These are phyloP conservation scores for Spodoptera frugiperda DNA, from an alignment of 1,140 invertebrate genomes.

Conservation along the genomic window DNA sequence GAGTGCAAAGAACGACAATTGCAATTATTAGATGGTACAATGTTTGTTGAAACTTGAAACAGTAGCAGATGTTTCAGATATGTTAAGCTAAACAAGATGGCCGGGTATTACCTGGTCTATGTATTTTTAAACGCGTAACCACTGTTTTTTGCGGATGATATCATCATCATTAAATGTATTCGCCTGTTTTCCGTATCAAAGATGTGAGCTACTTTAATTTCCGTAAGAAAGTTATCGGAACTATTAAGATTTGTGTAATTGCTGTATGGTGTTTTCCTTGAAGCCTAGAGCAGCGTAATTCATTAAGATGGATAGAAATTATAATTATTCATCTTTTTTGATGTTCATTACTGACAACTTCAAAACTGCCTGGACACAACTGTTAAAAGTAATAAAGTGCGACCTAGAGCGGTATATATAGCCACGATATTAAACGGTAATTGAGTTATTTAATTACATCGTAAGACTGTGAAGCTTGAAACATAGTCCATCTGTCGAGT, in stretches of 20 bases:
- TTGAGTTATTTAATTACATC: not conserved
- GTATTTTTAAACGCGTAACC: slow-evolving; percentile 61
- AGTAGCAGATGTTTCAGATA: slow-evolving; percentile 57
- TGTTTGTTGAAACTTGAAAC: slow-evolving; percentile 49
- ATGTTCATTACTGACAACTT: too few species aligned
- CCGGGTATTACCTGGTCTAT: slow-evolving; percentile 58
- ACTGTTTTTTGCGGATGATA: slow-evolving; percentile 56
- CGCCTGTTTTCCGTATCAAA: slow-evolving; percentile 20
- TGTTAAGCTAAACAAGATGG: slow-evolving; percentile 56
- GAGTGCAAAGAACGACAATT: slow-evolving; percentile 30
- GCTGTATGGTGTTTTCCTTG: not conserved
- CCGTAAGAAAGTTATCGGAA: slow-evolving; percentile 23
- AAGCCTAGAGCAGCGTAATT: not conserved
- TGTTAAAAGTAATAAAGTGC: too few species aligned
- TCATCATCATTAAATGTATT: slow-evolving; percentile 55
- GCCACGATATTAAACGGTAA: too few species aligned
- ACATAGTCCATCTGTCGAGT: slow-evolving; percentile 2
- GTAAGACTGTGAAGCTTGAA: not conserved
- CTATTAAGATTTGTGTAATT: slow-evolving; percentile 1
- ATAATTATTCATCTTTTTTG: too few species aligned
- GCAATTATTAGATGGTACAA: slow-evolving; percentile 33
- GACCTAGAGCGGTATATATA: too few species aligned
- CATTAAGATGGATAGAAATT: too few species aligned
- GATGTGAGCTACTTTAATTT: slow-evolving; percentile 11
- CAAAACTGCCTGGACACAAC: too few species aligned